Evolutionary conservation across 2,113 vertebrate species (phyloP).

Genomic region (Anas platyrhynchos): DNA sequence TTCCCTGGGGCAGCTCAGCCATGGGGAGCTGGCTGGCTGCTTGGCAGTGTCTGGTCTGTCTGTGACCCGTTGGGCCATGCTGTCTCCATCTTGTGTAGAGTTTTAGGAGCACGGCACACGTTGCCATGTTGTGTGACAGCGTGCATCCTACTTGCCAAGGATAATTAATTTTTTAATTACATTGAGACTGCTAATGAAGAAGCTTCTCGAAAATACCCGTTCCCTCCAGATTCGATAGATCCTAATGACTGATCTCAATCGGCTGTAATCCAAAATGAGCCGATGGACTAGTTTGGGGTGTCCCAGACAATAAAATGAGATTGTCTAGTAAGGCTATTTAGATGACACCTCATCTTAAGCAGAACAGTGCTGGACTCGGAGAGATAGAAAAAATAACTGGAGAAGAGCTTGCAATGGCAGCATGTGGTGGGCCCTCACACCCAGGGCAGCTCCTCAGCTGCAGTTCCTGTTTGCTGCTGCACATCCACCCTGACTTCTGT

Average conservation of each 20-base stretch:
- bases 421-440: not conserved
- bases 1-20: not conserved
- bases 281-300: not conserved
- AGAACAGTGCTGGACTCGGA: not conserved
- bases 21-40: not conserved
- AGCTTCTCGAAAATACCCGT: not conserved
- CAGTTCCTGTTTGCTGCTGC: not conserved
- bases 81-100: not conserved
- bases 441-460: not conserved
- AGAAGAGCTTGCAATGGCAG: not conserved
- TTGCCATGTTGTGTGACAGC: not conserved
- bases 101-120: not conserved
- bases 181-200: not conserved
- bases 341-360: not conserved
- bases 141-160: fast-evolving
- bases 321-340: not conserved
- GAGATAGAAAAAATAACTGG: not conserved
- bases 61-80: not conserved
- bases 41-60: not conserved
- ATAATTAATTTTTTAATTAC: not conserved
- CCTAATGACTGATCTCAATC: not conserved
- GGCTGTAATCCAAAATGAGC: not conserved
- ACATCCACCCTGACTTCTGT: not conserved
- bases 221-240: not conserved
- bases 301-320: not conserved